Conservation (phyloP, 1,140 invertebrate genomes). For the Bombyx mori region DNA sequence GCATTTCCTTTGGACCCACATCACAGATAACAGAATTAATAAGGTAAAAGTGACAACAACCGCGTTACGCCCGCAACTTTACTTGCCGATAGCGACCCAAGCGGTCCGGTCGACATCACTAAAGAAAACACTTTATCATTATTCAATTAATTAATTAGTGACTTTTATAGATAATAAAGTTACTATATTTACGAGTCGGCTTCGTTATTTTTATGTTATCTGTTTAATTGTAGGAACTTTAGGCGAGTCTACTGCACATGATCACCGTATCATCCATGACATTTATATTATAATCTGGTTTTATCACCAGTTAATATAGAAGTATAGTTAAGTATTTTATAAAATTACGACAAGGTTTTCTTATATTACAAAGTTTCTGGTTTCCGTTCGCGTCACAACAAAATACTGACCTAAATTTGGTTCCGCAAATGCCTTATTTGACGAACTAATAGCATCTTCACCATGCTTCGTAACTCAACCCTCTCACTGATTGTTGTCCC, state of each 20-base stretch:
- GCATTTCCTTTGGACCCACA: conserved; percentile 32
- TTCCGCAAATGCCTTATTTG: too few relatives aligned
- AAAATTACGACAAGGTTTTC: too few relatives aligned
- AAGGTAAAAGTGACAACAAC: conserved; percentile 32
- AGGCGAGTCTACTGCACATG: conserved; percentile 26
- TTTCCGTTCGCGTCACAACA: too few relatives aligned
- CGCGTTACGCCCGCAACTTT: conserved; percentile 42
- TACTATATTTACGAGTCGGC: conserved; percentile 54
- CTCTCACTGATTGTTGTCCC: too few relatives aligned
- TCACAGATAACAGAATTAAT: conserved; percentile 19
- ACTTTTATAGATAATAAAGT: conserved; percentile 68
- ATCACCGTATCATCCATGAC: conserved; percentile 15
- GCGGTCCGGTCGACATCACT: conserved; percentile 27
- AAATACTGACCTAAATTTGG: too few relatives aligned
- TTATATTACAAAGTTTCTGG: too few relatives aligned
- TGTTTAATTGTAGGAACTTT: conserved; percentile 57
- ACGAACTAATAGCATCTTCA: too few relatives aligned
- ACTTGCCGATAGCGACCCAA: conserved; percentile 28
- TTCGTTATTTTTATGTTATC: conserved; percentile 65
- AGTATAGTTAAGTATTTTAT: too few relatives aligned
- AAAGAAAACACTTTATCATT: conserved; percentile 57
- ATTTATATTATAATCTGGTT: conserved; percentile 6
- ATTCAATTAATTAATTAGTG: conserved; percentile 68
- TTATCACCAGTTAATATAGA: too few relatives aligned
- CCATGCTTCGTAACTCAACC: too few relatives aligned